phyloP scores from a whole-genome alignment of 2,888 invertebrate genomes.

The Hirtodrosophila duncani region DNA sequence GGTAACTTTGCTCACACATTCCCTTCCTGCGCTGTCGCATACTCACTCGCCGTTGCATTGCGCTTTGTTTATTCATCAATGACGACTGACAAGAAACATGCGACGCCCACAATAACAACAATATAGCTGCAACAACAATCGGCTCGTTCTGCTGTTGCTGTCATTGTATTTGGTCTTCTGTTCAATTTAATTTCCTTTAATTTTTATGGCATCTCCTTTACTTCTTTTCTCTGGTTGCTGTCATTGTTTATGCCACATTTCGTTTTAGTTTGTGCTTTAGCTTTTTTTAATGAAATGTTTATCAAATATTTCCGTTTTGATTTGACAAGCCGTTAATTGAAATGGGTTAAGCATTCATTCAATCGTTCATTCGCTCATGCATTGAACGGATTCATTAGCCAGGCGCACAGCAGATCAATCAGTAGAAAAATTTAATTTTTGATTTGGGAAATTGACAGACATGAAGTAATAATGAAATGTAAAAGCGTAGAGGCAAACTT shows the following conservation, averaged over 20 bases:
- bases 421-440: conserved; percentile 29
- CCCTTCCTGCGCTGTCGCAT: conserved; percentile 18
- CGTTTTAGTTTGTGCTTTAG: neutral
- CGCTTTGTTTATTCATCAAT: conserved; percentile 69
- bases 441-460: conserved; percentile 7
- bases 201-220: conserved; percentile 18
- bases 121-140: conserved; percentile 15
- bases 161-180: conserved; percentile 19
- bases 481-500: too few relatives aligned
- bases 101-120: conserved; percentile 51
- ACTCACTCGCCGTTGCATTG: conserved; percentile 39
- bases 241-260: conserved; percentile 9
- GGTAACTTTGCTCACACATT: conserved; percentile 5
- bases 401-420: conserved; percentile 55
- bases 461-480: too few relatives aligned
- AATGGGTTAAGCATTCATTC: conserved; percentile 50
- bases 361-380: too few relatives aligned
- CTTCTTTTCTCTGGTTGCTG: neutral
- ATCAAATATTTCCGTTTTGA: conserved; percentile 67
- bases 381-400: conserved; percentile 41
- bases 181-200: conserved; percentile 65
- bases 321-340: conserved; percentile 60
- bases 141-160: conserved; percentile 1
- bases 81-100: conserved; percentile 68
- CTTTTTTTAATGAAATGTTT: conserved; percentile 52